These are phyloP conservation scores for Smittia sp. DNA, from an alignment of 2,888 invertebrate species.

Conservation along the genomic window DNA sequence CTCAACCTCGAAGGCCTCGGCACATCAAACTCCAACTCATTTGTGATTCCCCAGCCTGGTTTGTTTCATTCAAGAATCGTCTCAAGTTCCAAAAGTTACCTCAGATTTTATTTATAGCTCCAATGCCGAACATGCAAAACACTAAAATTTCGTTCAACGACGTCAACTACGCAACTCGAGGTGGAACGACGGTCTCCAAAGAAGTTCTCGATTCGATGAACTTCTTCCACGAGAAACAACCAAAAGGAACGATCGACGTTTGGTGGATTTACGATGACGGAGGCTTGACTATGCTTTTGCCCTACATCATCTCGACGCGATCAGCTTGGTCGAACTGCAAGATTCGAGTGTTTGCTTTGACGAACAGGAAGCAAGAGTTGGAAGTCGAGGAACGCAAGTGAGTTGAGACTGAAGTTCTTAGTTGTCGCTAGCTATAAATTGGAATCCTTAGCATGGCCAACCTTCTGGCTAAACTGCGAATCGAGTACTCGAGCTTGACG, in stretches of 20 bases:
- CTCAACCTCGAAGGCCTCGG: conserved; percentile 60
- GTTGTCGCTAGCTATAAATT: background rate
- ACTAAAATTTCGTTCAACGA: conserved; percentile 49
- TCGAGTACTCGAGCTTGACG: conserved; percentile 86
- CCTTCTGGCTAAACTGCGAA: conserved; percentile 87
- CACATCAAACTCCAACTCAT: conserved; percentile 48
- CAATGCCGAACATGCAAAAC: conserved; percentile 41
- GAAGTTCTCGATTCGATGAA: conserved; percentile 68
- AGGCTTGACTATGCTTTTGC: conserved; percentile 78
- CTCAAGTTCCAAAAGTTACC: no score
- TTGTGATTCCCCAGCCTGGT: conserved; percentile 47
- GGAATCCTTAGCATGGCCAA: conserved; percentile 76
- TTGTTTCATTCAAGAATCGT: conserved; percentile 37
- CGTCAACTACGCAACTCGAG: conserved; percentile 59
- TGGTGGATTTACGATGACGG: conserved; percentile 97
- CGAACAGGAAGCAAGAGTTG: conserved; percentile 73
- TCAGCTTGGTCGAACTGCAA: conserved; percentile 75
- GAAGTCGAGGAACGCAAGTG: conserved; percentile 84
- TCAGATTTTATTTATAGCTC: conserved; percentile 24
- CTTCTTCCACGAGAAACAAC: conserved; percentile 74
- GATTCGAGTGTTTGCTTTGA: conserved; percentile 78
- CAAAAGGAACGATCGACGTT: conserved; percentile 81
- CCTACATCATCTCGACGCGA: conserved; percentile 79
- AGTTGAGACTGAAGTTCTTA: conserved; percentile 47
- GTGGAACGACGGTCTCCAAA: conserved; percentile 61